Conservation (phyloP, 2,113 vertebrate genomes). For the Actenoides lindsayi region DNA sequence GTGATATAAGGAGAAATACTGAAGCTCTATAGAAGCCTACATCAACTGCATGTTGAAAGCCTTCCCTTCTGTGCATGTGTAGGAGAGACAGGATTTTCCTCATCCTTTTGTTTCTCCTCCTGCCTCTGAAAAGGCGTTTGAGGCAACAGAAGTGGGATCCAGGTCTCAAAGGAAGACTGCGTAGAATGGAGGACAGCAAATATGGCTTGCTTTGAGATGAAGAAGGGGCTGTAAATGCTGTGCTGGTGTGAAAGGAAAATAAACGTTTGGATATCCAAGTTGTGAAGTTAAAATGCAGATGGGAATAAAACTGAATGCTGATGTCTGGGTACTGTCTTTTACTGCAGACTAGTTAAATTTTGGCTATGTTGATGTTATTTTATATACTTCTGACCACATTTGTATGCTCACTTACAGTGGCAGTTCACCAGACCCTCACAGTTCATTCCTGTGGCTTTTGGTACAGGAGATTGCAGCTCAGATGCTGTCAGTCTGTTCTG, state of each 20-base stretch:
- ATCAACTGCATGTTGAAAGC: background rate
- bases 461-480: background rate
- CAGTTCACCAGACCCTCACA: background rate
- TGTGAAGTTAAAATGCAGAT: background rate
- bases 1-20: background rate
- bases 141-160: background rate
- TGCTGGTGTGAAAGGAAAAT: background rate
- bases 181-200: background rate
- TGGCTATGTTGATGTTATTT: background rate
- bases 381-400: background rate
- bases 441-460: background rate
- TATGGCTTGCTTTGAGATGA: background rate
- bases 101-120: background rate
- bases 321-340: background rate
- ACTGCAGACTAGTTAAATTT: background rate
- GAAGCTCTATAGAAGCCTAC: background rate
- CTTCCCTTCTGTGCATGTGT: background rate
- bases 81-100: background rate
- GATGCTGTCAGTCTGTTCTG: background rate
- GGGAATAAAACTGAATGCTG: background rate
- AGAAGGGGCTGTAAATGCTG: background rate
- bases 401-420: background rate
- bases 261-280: background rate
- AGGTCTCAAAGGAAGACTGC: background rate
- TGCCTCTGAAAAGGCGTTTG: background rate